A percentile compares a stretch with the other conserved stretches of the same genome.
These are phyloP conservation scores for Cephus nigrinus DNA, from an alignment of 2,888 invertebrate genomes.

Conservation along the genomic window DNA sequence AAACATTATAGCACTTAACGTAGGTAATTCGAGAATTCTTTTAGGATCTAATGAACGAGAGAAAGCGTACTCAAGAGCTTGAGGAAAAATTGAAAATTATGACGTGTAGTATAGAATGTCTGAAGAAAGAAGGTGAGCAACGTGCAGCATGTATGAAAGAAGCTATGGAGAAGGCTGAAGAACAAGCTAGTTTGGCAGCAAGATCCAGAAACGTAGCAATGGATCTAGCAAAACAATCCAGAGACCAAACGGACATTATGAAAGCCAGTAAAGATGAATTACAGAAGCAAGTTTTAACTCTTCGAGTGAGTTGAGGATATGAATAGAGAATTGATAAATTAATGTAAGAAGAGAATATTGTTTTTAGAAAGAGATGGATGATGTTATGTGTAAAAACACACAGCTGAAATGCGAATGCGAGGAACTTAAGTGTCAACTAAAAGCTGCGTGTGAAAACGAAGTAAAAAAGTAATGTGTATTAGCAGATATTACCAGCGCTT, in stretches of 20 bases:
- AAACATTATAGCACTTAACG: background rate
- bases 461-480: constrained; percentile 35
- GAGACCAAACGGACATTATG: constrained; percentile 32
- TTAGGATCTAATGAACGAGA: constrained; percentile 38
- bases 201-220: constrained; percentile 38
- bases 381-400: constrained; percentile 30
- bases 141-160: constrained; percentile 32
- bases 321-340: background rate
- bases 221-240: constrained; percentile 39
- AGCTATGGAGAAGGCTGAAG: constrained; percentile 34
- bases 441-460: constrained; percentile 34
- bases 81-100: constrained; percentile 36
- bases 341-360: constrained; percentile 7
- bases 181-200: constrained; percentile 33
- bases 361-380: constrained; percentile 28
- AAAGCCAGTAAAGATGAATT: constrained; percentile 37
- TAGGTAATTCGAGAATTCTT: constrained; percentile 13
- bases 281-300: constrained; percentile 27
- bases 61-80: constrained; percentile 30
- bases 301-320: constrained; percentile 30
- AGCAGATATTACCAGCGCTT: background rate
- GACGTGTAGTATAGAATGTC: constrained; percentile 34
- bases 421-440: constrained; percentile 36
- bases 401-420: constrained; percentile 39
- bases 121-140: constrained; percentile 35